Evolutionary conservation across 2,113 vertebrate species (phyloP), one percentile per base, ranked within the genome.

Genomic region (Lophochroa leadbeateri): DNA sequence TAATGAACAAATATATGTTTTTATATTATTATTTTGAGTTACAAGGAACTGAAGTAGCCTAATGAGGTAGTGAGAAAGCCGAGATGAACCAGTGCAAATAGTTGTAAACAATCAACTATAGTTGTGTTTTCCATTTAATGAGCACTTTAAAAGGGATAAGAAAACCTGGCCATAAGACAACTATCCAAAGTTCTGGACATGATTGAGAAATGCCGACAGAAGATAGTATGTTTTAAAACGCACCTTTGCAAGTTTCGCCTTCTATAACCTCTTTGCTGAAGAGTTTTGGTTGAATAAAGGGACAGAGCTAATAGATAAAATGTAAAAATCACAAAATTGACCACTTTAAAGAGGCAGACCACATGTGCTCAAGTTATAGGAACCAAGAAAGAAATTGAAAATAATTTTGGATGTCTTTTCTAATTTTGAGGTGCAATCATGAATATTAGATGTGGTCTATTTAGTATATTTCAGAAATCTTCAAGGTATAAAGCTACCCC

Each of bases 331-430:
- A 71, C 4, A 31, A 27, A 57, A 53, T 44, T 39, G 2, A 3
- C 9, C 7, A 2, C 13, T 52, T 71, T 50, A 44, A 74, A 60
- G 25, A 74, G 23, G 23, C 18, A 91, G 28, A 75, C 24, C 16
- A 4, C 16, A 49, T 0, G 0, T 39, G 9, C 15, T n/a, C 55
- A 43, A 28, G 7, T 46, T 63, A 37, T 1, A 79, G 8, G 19
- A 82, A 55, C 3, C 23, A 55, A 23, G 15, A 77, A 39, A 61
- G 47, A 80, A 29, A 60, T 0, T 25, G 17, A 46, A 75, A 47
- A 74, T 31, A 33, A 28, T 44, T n/a, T 29, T 11, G 33, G 6
- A 23, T 1, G 5, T 50, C 8, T 24, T 68, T 91, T 68, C 13
- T 78, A 23, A 47, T 82, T 67, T n/a, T 74, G 28, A 57, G 9